phyloP scores from a whole-genome alignment of 1,140 invertebrate genomes.

The Triops cancriformis region DNA sequence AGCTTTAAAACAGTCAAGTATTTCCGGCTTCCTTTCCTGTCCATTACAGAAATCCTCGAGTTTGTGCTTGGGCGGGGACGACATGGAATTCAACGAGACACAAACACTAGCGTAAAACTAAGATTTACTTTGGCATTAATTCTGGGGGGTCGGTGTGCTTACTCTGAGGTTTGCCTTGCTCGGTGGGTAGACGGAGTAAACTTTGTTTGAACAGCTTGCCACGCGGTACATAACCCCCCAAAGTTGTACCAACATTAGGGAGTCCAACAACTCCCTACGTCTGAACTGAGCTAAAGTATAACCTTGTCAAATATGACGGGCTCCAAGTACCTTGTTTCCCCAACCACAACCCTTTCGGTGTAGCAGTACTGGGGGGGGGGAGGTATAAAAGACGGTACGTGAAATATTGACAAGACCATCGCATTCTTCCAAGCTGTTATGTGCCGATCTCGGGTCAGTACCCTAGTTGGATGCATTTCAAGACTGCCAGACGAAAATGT shows the following conservation, averaged over 20 bases:
- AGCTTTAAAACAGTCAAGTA: no score
- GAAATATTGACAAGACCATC: no score
- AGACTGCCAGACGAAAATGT: no score
- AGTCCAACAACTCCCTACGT: background rate
- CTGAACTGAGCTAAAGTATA: background rate
- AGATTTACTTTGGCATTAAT: constrained; percentile 1
- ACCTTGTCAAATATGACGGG: background rate
- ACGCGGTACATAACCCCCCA: background rate
- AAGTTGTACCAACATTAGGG: background rate
- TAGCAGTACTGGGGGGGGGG: no score
- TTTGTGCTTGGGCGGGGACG: background rate
- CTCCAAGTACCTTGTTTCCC: no score
- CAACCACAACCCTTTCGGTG: no score
- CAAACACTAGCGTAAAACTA: background rate
- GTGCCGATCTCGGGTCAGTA: no score
- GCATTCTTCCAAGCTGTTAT: no score
- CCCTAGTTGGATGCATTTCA: no score
- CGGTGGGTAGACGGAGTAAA: background rate
- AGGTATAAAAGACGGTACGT: no score
- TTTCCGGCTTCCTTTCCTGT: no score
- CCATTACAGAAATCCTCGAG: no score
- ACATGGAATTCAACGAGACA: background rate
- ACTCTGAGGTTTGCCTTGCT: background rate
- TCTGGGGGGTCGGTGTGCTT: background rate
- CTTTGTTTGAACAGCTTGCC: constrained; percentile 6